Conservation (phyloP, 1,140 invertebrate species). For the Polypedilum pembai region DNA sequence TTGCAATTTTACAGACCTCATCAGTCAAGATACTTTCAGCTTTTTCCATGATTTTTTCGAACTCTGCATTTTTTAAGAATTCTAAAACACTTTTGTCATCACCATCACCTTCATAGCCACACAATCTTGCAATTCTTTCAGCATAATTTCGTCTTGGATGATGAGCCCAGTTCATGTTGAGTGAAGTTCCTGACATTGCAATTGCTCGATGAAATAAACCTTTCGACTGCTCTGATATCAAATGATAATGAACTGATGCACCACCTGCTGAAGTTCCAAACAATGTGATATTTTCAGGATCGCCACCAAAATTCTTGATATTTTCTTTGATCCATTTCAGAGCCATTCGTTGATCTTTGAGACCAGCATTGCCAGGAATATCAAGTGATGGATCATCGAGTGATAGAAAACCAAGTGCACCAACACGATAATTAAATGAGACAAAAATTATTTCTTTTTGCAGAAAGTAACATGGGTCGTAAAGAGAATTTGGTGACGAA, state of each 20-base stretch:
- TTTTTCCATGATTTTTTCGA: slow-evolving; percentile 26
- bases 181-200: slow-evolving; percentile 49
- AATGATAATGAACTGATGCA: slow-evolving; percentile 42
- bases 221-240: slow-evolving; percentile 39
- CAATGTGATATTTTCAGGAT: slow-evolving; percentile 46
- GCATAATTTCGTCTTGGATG: slow-evolving; percentile 38
- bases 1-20: too few species aligned
- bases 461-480: slow-evolving; percentile 48
- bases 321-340: slow-evolving; percentile 45
- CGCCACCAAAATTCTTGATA: slow-evolving; percentile 39
- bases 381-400: slow-evolving; percentile 40
- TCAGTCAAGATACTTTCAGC: background rate
- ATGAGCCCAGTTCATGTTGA: slow-evolving; percentile 40
- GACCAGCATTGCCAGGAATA: slow-evolving; percentile 45
- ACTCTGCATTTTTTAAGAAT: background rate
- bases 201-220: slow-evolving; percentile 54
- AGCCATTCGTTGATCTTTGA: slow-evolving; percentile 47
- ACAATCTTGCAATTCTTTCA: slow-evolving; percentile 36
- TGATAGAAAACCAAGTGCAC: slow-evolving; percentile 50
- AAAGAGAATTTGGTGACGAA: slow-evolving; percentile 38
- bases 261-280: slow-evolving; percentile 47
- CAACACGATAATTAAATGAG: slow-evolving; percentile 50
- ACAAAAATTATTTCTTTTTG: slow-evolving; percentile 51
- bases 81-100: background rate
- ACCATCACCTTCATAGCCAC: slow-evolving; percentile 30